Percentiles rank a stretch among this genome's conserved stretches.
These are phyloP conservation scores for Catocala sponsa DNA, from an alignment of 2,888 invertebrate genomes.

Conservation along the genomic window DNA sequence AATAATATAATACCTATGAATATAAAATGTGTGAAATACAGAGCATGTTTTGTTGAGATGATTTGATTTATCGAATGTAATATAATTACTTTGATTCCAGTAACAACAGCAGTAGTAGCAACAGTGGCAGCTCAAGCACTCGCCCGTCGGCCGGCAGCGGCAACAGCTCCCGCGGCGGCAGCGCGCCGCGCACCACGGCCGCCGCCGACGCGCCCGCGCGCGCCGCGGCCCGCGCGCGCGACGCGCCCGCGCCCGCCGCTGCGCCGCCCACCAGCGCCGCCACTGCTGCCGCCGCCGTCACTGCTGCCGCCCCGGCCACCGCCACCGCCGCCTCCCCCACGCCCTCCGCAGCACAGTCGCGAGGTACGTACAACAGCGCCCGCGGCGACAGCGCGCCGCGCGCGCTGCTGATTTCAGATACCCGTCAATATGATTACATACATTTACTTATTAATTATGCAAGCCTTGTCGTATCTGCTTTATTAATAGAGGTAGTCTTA, in stretches of 20 bases:
- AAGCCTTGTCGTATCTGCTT: no score
- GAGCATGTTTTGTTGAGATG: no score
- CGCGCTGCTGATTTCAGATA: no score
- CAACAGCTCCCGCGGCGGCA: conserved; percentile 82
- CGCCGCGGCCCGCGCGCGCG: conserved; percentile 4
- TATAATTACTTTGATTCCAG: neutral
- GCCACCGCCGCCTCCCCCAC: conserved; percentile 56
- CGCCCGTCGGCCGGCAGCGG: conserved; percentile 71
- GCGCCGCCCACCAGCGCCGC: no score
- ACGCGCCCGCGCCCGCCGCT: conserved; percentile 29
- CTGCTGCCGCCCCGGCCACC: conserved; percentile 15
- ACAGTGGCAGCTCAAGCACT: conserved; percentile 59
- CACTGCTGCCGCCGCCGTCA: conserved; percentile 53
- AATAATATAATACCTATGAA: no score
- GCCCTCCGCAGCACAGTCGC: conserved; percentile 1
- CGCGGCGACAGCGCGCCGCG: no score
- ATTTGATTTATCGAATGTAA: no score
- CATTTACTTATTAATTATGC: no score
- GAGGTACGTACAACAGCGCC: conserved; percentile 21
- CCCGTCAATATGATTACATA: no score
- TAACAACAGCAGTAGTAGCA: conserved; percentile 64
- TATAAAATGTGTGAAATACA: no score
- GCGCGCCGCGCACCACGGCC: conserved; percentile 69
- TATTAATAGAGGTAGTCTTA: no score
- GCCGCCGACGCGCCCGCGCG: conserved; percentile 56